A percentile compares a stretch with the other conserved stretches of the same genome.
Evolutionary conservation across 2,888 invertebrate genomes (phyloP).

Genomic region (Elgonia sp.): DNA sequence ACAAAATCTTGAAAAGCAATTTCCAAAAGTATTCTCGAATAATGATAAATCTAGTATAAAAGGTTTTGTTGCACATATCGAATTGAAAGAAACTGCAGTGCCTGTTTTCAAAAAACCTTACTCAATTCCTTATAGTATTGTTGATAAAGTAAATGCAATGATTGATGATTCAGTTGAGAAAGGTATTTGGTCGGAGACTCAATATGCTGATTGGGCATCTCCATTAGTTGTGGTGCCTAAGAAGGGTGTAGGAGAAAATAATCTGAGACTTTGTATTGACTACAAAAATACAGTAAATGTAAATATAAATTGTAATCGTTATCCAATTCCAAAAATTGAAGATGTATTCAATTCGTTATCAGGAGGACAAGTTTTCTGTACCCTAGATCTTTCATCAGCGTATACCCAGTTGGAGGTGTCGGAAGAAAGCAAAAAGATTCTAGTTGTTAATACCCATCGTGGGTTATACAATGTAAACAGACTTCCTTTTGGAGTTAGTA

Average conservation of each 20-base stretch:
- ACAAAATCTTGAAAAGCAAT: too few species aligned
- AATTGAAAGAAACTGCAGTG: constrained; percentile 28
- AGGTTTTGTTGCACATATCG: constrained; percentile 32
- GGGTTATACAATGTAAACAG: constrained; percentile 46
- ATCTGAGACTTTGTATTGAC: constrained; percentile 42
- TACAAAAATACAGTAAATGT: constrained; percentile 49
- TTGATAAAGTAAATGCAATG: constrained; percentile 34
- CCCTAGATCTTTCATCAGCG: constrained; percentile 45
- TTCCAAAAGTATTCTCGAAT: neutral
- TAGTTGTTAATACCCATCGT: constrained; percentile 27
- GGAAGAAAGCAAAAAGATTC: constrained; percentile 34
- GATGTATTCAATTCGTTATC: neutral
- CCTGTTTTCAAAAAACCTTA: constrained; percentile 53
- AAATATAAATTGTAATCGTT: constrained; percentile 34
- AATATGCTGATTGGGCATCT: constrained; percentile 56
- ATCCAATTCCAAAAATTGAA: neutral
- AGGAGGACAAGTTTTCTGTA: constrained; percentile 14
- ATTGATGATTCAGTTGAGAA: constrained; percentile 38
- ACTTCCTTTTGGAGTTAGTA: constrained; percentile 43
- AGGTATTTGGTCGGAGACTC: constrained; percentile 33
- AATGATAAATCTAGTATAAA: neutral
- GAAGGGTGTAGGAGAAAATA: constrained; percentile 26
- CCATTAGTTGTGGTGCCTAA: constrained; percentile 45
- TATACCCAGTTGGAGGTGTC: constrained; percentile 65
- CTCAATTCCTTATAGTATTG: constrained; percentile 51